Base-by-base conservation (phyloP, 2,113 vertebrate genomes). In the Collichthys lucidus region DNA sequence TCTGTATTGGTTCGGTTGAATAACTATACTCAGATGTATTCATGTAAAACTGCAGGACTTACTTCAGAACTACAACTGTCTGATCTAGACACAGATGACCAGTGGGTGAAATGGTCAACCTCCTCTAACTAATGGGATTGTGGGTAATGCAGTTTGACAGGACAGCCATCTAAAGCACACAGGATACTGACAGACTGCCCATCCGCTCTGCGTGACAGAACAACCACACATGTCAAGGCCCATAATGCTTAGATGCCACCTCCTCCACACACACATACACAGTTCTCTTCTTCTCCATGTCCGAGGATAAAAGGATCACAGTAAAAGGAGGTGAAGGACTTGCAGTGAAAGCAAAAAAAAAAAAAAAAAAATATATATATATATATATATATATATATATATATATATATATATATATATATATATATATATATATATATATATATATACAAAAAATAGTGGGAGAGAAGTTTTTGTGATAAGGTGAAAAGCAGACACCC, bases 81-180 rank as follows among this genome's bases (percentile, higher is more conserved):
- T 49, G 19, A n/a, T 46, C 31, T 17, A 20, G 15, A 68, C 9
- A 19, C 11, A 63, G 42, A 47, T 2, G 17, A 60, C 24, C 44
- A 49, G 44, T 12, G 1, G 55, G 15, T 72, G 50, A 50, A 76
- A 60, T 47, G 55, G 4, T 14, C 56, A 20, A 10, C 60, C 19
- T n/a, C n/a, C n/a, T 67, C 61, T 74, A 69, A 62, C 59, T n/a
- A 57, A 24, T 4, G 59, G 76, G 9, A 26, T 62, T 53, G 49
- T 65, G 72, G 75, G 80, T 90, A 93, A 92, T 91, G 42, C 50
- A 61, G 67, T 74, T 74, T 90, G 91, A 93, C 91, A 92, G 64
- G 67, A 52, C 59, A 57, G 82, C 73, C 74, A 80, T 89, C 44
- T 74, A 69, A 80, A 73, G 62, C 63, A 68, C 62, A 74, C 57